phyloP scores from a whole-genome alignment of 2,797 vertebrate species.

The Paramormyrops hopkinsi region DNA sequence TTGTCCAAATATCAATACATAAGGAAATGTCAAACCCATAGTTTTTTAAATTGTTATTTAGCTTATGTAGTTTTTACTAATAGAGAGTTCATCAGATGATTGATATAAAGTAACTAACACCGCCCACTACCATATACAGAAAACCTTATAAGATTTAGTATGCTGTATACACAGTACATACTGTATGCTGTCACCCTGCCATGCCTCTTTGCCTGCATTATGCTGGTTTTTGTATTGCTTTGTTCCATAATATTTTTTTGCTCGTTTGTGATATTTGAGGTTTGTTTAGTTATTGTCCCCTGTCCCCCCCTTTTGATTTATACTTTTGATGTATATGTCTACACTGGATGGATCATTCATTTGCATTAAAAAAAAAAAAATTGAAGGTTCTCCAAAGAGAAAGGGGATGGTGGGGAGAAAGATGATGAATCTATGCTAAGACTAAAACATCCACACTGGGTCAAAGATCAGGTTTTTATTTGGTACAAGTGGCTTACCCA shows the following conservation, averaged over 20 bases:
- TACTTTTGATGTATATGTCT: background rate
- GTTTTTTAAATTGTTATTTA: background rate
- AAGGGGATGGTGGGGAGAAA: background rate
- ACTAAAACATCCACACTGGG: background rate
- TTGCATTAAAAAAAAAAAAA: background rate
- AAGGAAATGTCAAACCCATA: background rate
- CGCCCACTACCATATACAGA: background rate
- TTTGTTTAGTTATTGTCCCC: background rate
- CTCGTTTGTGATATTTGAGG: background rate
- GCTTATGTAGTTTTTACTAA: background rate
- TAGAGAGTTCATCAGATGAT: background rate
- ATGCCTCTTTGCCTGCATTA: background rate
- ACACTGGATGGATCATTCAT: background rate
- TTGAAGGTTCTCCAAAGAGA: background rate
- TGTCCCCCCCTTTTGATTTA: background rate
- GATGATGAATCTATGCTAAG: background rate
- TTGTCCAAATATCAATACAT: background rate
- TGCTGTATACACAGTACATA: background rate
- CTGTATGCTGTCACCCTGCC: background rate
- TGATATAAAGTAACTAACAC: background rate
- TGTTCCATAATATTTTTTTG: background rate
- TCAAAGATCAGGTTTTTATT: background rate
- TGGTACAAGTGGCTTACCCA: background rate
- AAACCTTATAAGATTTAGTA: background rate
- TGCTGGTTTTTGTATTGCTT: background rate